Percentiles rank a stretch among this genome's conserved stretches.
Evolutionary conservation across 2,113 vertebrate species (phyloP).

Genomic region (Tiliqua scincoides): DNA sequence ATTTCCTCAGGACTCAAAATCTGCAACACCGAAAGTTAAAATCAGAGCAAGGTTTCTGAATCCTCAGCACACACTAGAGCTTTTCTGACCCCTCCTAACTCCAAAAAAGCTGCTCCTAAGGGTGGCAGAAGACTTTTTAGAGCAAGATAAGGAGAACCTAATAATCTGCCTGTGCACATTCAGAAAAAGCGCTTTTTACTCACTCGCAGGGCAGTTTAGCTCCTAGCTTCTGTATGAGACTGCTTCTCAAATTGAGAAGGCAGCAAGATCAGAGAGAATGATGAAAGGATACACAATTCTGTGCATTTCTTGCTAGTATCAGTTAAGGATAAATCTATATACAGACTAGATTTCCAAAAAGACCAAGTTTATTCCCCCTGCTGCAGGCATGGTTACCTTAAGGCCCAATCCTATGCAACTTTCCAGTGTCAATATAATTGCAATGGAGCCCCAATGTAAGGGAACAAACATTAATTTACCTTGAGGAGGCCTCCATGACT

Average conservation of each 20-base stretch:
- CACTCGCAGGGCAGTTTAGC: neutral
- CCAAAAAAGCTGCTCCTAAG: neutral
- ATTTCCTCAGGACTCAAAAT: conserved; percentile 87
- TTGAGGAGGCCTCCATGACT: too few relatives aligned
- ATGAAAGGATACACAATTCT: neutral
- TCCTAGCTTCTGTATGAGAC: neutral
- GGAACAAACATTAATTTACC: too few relatives aligned
- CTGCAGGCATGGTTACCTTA: too few relatives aligned
- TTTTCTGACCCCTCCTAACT: neutral
- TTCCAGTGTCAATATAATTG: too few relatives aligned
- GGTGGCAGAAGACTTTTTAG: too few relatives aligned
- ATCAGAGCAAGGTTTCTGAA: neutral
- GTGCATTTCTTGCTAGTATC: too few relatives aligned
- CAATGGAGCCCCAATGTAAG: too few relatives aligned
- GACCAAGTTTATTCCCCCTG: neutral
- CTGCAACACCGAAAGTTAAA: conserved; percentile 56
- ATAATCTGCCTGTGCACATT: neutral
- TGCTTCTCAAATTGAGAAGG: neutral
- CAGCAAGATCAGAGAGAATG: neutral
- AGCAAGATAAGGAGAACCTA: too few relatives aligned
- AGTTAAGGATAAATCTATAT: too few relatives aligned
- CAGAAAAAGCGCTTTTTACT: neutral
- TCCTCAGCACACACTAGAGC: neutral
- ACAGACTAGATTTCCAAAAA: too few relatives aligned
- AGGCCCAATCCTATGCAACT: too few relatives aligned